These are phyloP conservation scores for Drosophila ezoana DNA, from an alignment of 2,888 invertebrate species.

Conservation along the genomic window DNA sequence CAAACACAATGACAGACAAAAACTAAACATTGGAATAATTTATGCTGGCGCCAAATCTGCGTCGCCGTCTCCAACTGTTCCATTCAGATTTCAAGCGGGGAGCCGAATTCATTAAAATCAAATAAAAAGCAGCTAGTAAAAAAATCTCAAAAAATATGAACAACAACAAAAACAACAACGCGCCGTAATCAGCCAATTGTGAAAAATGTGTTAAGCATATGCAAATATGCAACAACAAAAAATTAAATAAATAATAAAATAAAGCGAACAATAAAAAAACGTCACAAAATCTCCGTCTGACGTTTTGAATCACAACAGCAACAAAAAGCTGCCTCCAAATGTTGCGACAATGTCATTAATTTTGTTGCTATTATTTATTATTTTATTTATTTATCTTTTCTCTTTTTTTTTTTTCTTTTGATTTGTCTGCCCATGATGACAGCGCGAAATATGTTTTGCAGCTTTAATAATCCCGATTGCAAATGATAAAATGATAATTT, in stretches of 20 bases:
- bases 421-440: slow-evolving; percentile 22
- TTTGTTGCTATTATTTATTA: slow-evolving; percentile 43
- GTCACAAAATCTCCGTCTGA: slow-evolving; percentile 26
- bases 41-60: slow-evolving; percentile 65
- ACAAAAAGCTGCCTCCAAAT: slow-evolving; percentile 41
- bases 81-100: slow-evolving; percentile 10
- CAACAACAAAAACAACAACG: slow-evolving; percentile 21
- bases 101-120: slow-evolving; percentile 46
- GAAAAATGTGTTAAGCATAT: slow-evolving; percentile 75
- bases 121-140: slow-evolving; percentile 43
- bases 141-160: slow-evolving; percentile 27
- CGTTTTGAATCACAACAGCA: slow-evolving; percentile 46
- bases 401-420: background rate
- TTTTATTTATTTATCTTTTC: slow-evolving; percentile 19
- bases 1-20: slow-evolving; percentile 38
- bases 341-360: slow-evolving; percentile 56
- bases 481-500: slow-evolving; percentile 50
- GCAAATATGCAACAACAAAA: slow-evolving; percentile 35
- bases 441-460: slow-evolving; percentile 37
- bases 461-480: slow-evolving; percentile 44
- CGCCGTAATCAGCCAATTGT: slow-evolving; percentile 54
- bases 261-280: slow-evolving; percentile 34
- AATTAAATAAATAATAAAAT: slow-evolving; percentile 8
- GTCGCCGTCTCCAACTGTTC: slow-evolving; percentile 24
- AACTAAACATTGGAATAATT: slow-evolving; percentile 50